Evolutionary conservation across 2,888 invertebrate species (phyloP).

Genomic region (Megalurothrips usitatus): DNA sequence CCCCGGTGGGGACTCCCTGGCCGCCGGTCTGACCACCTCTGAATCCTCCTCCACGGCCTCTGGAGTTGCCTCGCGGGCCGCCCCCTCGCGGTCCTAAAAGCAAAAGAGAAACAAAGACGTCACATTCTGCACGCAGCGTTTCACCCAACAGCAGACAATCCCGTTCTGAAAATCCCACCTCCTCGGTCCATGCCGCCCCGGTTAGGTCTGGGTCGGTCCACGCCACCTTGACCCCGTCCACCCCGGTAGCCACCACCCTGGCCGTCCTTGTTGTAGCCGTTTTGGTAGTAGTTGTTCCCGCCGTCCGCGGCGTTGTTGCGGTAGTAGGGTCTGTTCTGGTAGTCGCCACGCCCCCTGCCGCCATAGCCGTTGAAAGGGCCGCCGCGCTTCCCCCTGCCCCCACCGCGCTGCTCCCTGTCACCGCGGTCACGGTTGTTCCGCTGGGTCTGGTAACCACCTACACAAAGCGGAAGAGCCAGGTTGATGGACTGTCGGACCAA

Average conservation of each 20-base stretch:
- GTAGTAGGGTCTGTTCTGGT: conserved; percentile 3
- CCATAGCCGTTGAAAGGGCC: neutral
- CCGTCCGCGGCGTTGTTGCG: neutral
- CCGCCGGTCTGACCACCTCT: neutral
- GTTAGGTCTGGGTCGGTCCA: neutral
- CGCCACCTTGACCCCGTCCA: neutral
- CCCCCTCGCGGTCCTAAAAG: neutral
- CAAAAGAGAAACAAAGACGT: neutral
- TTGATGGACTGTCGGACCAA: neutral
- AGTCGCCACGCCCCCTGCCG: neutral
- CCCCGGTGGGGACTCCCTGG: neutral
- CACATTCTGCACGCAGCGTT: neutral
- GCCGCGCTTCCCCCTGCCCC: neutral
- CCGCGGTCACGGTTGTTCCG: neutral
- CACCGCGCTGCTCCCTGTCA: neutral
- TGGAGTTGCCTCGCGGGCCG: neutral
- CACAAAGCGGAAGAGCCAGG: neutral
- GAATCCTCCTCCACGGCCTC: neutral
- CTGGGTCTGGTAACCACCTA: conserved; percentile 13
- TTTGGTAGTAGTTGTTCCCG: neutral
- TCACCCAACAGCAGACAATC: neutral
- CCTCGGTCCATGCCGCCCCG: neutral
- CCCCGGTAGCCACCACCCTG: conserved; percentile 2
- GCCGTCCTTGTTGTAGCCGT: conserved; percentile 9
- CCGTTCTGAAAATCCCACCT: neutral